A percentile compares a stretch with the other conserved stretches of the same genome.
Evolutionary conservation across 1,140 invertebrate genomes (phyloP).

Genomic region (Bathynomus jamesi): DNA sequence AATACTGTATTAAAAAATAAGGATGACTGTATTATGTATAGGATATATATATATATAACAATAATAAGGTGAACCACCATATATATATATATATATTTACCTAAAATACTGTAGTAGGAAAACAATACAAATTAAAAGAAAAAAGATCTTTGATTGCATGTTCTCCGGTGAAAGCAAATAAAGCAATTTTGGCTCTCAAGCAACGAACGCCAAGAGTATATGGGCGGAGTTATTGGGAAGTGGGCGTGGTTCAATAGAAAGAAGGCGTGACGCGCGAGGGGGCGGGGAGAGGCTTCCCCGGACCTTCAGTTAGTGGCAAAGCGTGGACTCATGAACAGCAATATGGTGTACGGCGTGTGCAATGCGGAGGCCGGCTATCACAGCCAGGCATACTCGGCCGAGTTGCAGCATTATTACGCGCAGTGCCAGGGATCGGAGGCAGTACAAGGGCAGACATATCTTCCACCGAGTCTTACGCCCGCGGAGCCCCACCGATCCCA

Average conservation of each 20-base stretch:
- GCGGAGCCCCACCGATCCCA: constrained; percentile 46
- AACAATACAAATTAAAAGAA: neutral
- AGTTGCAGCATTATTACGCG: constrained; percentile 37
- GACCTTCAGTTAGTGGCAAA: constrained; percentile 19
- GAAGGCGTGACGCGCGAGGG: constrained; percentile 5
- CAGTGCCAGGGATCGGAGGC: constrained; percentile 39
- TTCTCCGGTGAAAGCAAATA: neutral
- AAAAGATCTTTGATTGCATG: neutral
- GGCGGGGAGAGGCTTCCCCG: neutral
- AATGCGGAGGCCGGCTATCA: constrained; percentile 43
- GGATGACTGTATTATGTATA: no score
- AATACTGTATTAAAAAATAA: no score
- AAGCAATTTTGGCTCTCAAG: constrained; percentile 7
- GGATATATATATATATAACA: no score
- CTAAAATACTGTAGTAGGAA: no score
- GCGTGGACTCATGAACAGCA: constrained; percentile 37
- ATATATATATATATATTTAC: no score
- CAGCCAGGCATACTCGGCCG: constrained; percentile 42
- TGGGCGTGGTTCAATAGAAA: constrained; percentile 6
- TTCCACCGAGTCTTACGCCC: constrained; percentile 43
- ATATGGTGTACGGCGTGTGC: constrained; percentile 56
- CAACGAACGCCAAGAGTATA: neutral
- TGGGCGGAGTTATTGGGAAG: constrained; percentile 10
- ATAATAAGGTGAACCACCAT: no score
- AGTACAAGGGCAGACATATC: constrained; percentile 29